These are phyloP conservation scores for Delia radicum DNA, from an alignment of 1,140 invertebrate species.

Conservation along the genomic window DNA sequence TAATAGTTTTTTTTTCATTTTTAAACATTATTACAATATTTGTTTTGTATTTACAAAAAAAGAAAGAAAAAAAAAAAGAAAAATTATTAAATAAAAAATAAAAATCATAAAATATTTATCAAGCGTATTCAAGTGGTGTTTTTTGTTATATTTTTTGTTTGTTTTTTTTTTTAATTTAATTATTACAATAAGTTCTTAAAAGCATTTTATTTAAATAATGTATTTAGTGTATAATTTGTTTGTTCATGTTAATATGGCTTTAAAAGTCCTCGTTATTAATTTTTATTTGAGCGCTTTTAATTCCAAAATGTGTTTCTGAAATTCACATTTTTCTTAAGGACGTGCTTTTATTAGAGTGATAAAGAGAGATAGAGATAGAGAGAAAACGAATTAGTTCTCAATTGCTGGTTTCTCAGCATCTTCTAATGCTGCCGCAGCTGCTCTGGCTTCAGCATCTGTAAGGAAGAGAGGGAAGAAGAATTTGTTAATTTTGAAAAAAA, in stretches of 20 bases:
- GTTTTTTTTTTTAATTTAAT: background rate
- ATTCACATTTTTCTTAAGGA: background rate
- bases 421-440: slow-evolving; percentile 18
- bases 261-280: background rate
- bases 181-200: background rate
- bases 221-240: background rate
- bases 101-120: background rate
- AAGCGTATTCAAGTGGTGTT: slow-evolving; percentile 21
- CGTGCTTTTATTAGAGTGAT: background rate
- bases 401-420: background rate
- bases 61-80: background rate
- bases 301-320: background rate
- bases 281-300: background rate
- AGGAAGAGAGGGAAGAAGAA: background rate
- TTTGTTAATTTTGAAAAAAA: too few species aligned
- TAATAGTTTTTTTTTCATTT: background rate
- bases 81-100: background rate
- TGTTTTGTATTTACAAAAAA: background rate
- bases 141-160: slow-evolving; percentile 5
- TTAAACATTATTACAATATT: background rate
- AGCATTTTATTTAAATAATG: background rate
- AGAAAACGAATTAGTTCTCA: slow-evolving; percentile 1
- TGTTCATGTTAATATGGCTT: background rate
- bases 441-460: slow-evolving; percentile 28
- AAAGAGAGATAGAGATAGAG: background rate